phyloP scores from a whole-genome alignment of 1,140 invertebrate genomes.

The Leptopilina boulardi region DNA sequence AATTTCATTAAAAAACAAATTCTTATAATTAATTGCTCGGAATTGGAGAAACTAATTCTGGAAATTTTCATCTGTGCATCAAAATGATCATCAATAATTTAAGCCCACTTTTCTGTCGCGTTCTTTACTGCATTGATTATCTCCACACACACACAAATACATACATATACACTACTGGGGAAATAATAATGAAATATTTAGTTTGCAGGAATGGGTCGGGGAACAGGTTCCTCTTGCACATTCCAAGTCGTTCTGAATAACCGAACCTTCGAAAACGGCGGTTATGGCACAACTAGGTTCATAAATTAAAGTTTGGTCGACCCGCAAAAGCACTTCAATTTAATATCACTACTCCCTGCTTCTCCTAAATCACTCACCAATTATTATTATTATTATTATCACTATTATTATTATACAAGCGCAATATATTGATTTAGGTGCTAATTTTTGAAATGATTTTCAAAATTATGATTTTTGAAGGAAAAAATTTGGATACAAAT shows the following conservation, averaged over 20 bases:
- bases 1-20: too few species aligned
- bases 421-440: too few species aligned
- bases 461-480: too few species aligned
- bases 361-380: slow-evolving; percentile 19
- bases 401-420: too few species aligned
- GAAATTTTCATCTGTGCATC: too few species aligned
- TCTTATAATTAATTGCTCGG: too few species aligned
- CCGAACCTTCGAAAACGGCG: slow-evolving; percentile 60
- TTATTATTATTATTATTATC: slow-evolving; percentile 8
- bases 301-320: slow-evolving; percentile 25
- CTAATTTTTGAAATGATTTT: too few species aligned
- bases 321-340: not conserved
- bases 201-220: slow-evolving; percentile 47
- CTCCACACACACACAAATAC: not conserved
- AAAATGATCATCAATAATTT: too few species aligned
- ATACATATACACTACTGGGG: slow-evolving; percentile 36
- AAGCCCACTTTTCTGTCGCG: not conserved
- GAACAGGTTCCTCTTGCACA: slow-evolving; percentile 69
- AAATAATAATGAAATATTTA: slow-evolving; percentile 66
- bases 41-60: too few species aligned
- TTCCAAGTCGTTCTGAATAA: slow-evolving; percentile 67
- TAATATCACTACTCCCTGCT: not conserved
- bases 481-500: too few species aligned
- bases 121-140: slow-evolving; percentile 24
- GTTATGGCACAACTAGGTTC: slow-evolving; percentile 45